Percentiles rank a stretch among this genome's conserved stretches.
These are phyloP conservation scores for Aptenodytes forsteri DNA, from an alignment of 2,113 vertebrate genomes.

Conservation along the genomic window DNA sequence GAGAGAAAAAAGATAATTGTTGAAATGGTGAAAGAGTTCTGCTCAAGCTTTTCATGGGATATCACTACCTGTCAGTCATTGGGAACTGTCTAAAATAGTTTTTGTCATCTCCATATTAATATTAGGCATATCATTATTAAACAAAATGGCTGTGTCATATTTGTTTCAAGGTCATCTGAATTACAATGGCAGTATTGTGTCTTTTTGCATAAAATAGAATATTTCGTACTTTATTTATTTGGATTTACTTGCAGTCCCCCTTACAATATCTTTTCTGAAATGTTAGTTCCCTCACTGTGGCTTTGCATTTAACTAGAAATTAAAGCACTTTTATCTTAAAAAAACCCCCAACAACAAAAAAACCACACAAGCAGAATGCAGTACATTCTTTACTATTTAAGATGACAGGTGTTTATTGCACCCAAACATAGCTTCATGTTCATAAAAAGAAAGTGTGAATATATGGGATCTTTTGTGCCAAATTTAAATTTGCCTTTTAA, in stretches of 20 bases:
- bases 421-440: constrained; percentile 46
- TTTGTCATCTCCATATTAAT: constrained; percentile 22
- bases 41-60: constrained; percentile 7
- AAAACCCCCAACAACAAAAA: background rate
- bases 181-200: background rate
- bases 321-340: constrained; percentile 6
- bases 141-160: background rate
- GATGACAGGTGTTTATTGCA: constrained; percentile 67
- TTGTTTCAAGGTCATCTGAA: constrained; percentile 11
- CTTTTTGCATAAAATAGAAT: background rate
- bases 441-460: constrained; percentile 52
- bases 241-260: background rate
- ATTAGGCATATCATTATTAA: background rate
- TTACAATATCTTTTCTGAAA: background rate
- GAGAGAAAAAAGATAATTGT: constrained; percentile 10
- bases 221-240: background rate
- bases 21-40: background rate
- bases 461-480: constrained; percentile 30
- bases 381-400: constrained; percentile 49
- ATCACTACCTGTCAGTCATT: background rate
- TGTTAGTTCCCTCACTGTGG: background rate
- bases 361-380: background rate
- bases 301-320: constrained; percentile 5
- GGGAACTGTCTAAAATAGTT: constrained; percentile 1
- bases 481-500: background rate